phyloP scores from a whole-genome alignment of 2,888 invertebrate genomes.

The Choreutis nemorana region DNA sequence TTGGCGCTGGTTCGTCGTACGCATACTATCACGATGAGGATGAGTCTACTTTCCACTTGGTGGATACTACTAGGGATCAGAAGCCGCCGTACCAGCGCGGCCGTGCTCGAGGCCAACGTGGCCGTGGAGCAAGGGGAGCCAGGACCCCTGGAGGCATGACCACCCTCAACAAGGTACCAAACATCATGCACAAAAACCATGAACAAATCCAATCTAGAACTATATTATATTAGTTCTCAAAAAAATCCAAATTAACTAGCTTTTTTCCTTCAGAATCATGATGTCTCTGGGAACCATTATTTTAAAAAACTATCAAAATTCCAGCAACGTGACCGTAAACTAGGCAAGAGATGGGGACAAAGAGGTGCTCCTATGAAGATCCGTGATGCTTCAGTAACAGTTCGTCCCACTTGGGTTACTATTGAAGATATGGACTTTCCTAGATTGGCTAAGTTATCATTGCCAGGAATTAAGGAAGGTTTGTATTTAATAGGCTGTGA shows the following conservation, averaged over 20 bases:
- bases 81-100: slow-evolving; percentile 94
- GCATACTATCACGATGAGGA: slow-evolving; percentile 99
- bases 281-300: too few species aligned
- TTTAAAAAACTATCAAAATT: too few species aligned
- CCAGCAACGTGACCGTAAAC: slow-evolving; percentile 80
- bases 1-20: slow-evolving; percentile 95
- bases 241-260: slow-evolving; percentile 1
- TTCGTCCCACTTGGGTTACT: slow-evolving; percentile 95
- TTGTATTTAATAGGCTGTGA: slow-evolving; percentile 5
- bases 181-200: not conserved
- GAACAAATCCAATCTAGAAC: not conserved
- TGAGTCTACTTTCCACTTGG: slow-evolving; percentile 97
- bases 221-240: not conserved
- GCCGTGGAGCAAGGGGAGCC: slow-evolving; percentile 74
- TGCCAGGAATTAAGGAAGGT: slow-evolving; percentile 89
- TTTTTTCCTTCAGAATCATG: too few species aligned
- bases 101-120: slow-evolving; percentile 83
- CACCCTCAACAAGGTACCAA: slow-evolving; percentile 76
- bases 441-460: slow-evolving; percentile 87
- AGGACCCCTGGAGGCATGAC: slow-evolving; percentile 80
- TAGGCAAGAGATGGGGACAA: slow-evolving; percentile 89
- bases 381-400: slow-evolving; percentile 95
- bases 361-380: slow-evolving; percentile 87
- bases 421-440: slow-evolving; percentile 99
- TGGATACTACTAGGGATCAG: slow-evolving; percentile 90